Conservation (phyloP, 2,113 vertebrate species). For the Atractosteus spatula region DNA sequence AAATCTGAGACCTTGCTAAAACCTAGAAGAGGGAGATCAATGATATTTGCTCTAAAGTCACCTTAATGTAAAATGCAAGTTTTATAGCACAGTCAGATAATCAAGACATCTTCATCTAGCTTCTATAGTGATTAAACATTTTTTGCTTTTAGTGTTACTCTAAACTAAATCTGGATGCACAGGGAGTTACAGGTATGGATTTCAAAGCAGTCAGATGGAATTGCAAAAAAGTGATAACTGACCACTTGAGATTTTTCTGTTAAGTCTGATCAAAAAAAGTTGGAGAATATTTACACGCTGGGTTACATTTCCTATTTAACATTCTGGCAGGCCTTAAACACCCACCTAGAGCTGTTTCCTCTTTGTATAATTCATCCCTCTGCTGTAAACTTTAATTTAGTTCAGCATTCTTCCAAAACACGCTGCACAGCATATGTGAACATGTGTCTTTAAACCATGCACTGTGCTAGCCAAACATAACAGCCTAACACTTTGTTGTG, state of each 20-base stretch:
- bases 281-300: no score
- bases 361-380: no score
- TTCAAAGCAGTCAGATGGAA: slow-evolving; percentile 48
- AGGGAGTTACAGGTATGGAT: slow-evolving; percentile 24
- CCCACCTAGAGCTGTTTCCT: no score
- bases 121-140: slow-evolving; percentile 42
- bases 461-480: no score
- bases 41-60: slow-evolving; percentile 7
- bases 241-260: slow-evolving; percentile 30
- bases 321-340: no score
- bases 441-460: no score
- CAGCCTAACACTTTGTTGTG: no score
- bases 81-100: neutral
- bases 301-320: no score
- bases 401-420: no score
- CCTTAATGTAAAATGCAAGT: neutral
- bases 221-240: slow-evolving; percentile 57
- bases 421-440: no score
- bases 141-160: slow-evolving; percentile 41
- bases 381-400: no score
- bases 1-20: neutral
- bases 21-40: neutral
- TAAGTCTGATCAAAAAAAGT: neutral
- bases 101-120: slow-evolving; percentile 26
- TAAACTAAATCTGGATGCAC: slow-evolving; percentile 34